Base-by-base conservation (phyloP, 1,140 invertebrate species). In the Mamestra configurata region DNA sequence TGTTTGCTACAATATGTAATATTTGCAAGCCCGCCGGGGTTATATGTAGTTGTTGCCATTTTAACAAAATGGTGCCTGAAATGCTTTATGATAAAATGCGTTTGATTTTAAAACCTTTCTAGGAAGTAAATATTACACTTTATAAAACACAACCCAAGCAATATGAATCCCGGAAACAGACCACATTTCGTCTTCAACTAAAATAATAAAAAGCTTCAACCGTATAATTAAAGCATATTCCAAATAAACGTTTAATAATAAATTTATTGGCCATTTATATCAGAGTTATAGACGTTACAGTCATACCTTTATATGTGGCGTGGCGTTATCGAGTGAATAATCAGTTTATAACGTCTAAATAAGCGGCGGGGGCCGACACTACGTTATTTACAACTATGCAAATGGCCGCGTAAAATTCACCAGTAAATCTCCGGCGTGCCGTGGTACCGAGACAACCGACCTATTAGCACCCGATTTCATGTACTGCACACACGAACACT, bases 291-390 rank as follows among this genome's bases (percentile, higher is more conserved):
- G 73, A 76, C 55, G 43, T 68, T 66, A 64, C 71, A 72, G 55
- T 51, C 73, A 88, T 57, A 57, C 84, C 86, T 90, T 90, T 90
- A 88, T 82, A 86, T 88, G 82, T 82, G 82, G 80, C 51, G 77
- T 79, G 78, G 80, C 82, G 85, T 87, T 92, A 92, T 90, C 88
- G 85, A 84, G 86, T 86, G 79, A 82, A 84, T 92, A 89, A 91
- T 92, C 88, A 88, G 87, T 87, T 90, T 89, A 89, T 91, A 91
- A 89, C 85, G 88, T 89, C 88, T 91, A 89, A 89, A 91, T 91
- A 91, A 87, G 84, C 86, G 83, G 83, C 78, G 75, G 83, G 70
- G 80, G 89, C 88, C 84, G 89, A 88, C 87, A 85, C 81, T 82
- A 61, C 80, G 84, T 90, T 89, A 90, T 91, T 91, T 91, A 91